These are phyloP conservation scores for Barbus barbus DNA, from an alignment of 2,113 vertebrate species.

Conservation along the genomic window DNA sequence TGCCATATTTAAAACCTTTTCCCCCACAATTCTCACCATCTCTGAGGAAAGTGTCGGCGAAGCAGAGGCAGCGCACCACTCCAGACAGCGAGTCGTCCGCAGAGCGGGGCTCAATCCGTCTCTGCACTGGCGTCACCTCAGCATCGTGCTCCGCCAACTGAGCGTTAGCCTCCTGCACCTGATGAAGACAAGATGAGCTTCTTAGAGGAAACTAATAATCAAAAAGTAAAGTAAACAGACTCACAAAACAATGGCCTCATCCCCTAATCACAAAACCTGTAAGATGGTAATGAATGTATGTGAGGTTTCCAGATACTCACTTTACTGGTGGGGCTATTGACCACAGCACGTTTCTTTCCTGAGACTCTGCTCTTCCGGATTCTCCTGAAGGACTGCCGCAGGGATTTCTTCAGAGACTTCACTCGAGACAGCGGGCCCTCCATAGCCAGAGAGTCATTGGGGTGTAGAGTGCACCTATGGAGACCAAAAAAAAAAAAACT, in stretches of 20 bases:
- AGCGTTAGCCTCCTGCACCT: slow-evolving; percentile 92
- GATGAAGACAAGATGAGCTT: not conserved
- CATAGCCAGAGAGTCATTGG: slow-evolving; percentile 95
- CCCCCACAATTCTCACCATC: slow-evolving; percentile 75
- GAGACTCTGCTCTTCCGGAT: slow-evolving; percentile 97
- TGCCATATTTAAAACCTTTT: not conserved
- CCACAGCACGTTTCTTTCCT: slow-evolving; percentile 83
- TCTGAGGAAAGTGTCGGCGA: slow-evolving; percentile 92
- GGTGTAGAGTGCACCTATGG: slow-evolving; percentile 91
- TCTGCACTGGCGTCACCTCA: slow-evolving; percentile 90
- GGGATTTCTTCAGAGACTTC: slow-evolving; percentile 95
- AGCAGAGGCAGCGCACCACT: slow-evolving; percentile 94
- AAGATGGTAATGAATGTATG: not conserved
- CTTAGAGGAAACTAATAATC: not conserved
- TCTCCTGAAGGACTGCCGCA: slow-evolving; percentile 93
- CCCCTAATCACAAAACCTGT: not conserved
- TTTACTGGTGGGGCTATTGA: slow-evolving; percentile 85
- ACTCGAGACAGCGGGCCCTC: slow-evolving; percentile 94
- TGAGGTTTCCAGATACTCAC: slow-evolving; percentile 63
- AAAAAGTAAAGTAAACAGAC: not conserved
- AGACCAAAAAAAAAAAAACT: not conserved
- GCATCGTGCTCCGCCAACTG: slow-evolving; percentile 90
- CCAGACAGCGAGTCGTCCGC: slow-evolving; percentile 92
- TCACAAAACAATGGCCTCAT: not conserved
- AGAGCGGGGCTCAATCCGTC: slow-evolving; percentile 92